Base-by-base conservation (phyloP, 2,797 vertebrate genomes). In the Cryptoblepharus egeriae region DNA sequence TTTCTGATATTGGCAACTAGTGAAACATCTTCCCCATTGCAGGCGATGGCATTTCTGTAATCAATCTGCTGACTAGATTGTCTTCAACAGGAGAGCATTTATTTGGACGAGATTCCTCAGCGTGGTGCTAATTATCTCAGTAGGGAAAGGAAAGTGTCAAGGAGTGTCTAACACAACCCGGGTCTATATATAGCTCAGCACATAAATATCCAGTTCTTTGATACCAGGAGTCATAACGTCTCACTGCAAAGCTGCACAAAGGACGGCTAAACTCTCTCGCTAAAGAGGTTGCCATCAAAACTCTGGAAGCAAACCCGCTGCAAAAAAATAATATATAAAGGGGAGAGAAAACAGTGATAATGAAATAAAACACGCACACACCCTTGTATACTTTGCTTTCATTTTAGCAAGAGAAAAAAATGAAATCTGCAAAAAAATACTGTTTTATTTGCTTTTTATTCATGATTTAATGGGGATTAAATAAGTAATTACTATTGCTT, bases 1-100 rank as follows among this genome's bases (percentile, higher is more conserved):
- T 92, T 93, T 94, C 49, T 15, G n/a, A n/a, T 52, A 91, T 92
- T 93, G 93, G 61, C 67, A 91, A 89, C 73, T 91, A 90, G 35
- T 89, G 93, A 89, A 90, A 60, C 83, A 81, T 88, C 78, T 70
- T 73, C 42, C 79, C 92, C 68, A 83, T 87, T 91, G 76, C 91
- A 92, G 93, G 61, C 60, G 80, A 89, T 78, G 26, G 70, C 72
- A 83, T 90, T 82, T 90, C 91, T 86, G 73, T 85, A 90, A 77
- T 85, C 82, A 92, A 16, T 91, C 82, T 87, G 64, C 68, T 93
- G 85, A 92, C 84, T 90, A 83, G 84, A 74, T 88, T 88, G 32
- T 57, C 42, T 91, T 92, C 89, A 91, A 70, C 70, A 81, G 49
- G 64, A 81, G 16, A 72, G 35, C 89, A 81, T 92, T 93, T 89